Percentiles rank a stretch among this genome's conserved stretches.
Evolutionary conservation across 2,113 vertebrate genomes (phyloP).

Genomic region (Galemys pyrenaicus): DNA sequence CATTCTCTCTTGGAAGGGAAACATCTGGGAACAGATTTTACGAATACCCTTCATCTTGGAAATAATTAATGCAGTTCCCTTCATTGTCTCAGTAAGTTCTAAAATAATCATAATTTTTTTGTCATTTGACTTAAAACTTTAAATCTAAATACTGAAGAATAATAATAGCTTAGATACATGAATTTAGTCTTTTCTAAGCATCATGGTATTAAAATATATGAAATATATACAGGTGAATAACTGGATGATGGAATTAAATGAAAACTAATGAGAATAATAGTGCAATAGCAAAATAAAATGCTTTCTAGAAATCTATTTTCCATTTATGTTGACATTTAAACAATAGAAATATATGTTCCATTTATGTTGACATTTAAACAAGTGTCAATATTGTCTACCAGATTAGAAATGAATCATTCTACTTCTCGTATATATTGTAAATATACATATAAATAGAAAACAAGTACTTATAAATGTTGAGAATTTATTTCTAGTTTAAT

Average conservation of each 20-base stretch:
- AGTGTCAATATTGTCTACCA: neutral
- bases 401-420: neutral
- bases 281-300: conserved; percentile 9
- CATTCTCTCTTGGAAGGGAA: conserved; percentile 86
- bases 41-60: conserved; percentile 91
- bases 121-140: neutral
- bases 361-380: neutral
- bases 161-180: neutral
- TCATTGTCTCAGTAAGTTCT: conserved; percentile 90
- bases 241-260: neutral
- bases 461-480: neutral
- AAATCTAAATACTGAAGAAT: neutral
- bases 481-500: neutral
- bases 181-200: neutral
- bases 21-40: conserved; percentile 92
- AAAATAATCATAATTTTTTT: conserved; percentile 22
- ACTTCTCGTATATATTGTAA: neutral
- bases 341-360: neutral
- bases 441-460: neutral
- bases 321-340: neutral
- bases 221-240: neutral
- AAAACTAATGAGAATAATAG: conserved; percentile 26
- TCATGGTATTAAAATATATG: conserved; percentile 3
- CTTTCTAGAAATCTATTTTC: neutral
- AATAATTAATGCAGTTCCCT: conserved; percentile 91